phyloP scores from a whole-genome alignment of 1,140 invertebrate species.

The Dendroctonus ponderosae region DNA sequence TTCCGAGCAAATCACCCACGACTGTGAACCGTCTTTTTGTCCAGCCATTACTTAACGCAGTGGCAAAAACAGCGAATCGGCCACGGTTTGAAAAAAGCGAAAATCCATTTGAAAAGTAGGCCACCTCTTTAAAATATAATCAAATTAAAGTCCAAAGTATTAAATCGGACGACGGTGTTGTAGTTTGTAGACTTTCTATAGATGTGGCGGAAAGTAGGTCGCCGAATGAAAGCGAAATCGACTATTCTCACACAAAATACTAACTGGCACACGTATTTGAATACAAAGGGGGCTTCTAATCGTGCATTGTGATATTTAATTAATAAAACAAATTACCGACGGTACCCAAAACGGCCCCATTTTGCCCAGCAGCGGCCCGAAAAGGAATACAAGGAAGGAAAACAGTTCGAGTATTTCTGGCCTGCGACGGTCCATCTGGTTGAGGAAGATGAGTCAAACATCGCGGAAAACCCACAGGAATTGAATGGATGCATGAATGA shows the following conservation, averaged over 20 bases:
- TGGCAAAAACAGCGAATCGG: conserved; percentile 8
- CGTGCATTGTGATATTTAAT: conserved; percentile 17
- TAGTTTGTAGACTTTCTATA: conserved; percentile 41
- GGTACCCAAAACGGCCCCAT: no score
- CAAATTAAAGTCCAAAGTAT: conserved; percentile 32
- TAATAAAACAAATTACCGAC: background rate
- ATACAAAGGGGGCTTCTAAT: conserved; percentile 42
- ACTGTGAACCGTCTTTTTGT: no score
- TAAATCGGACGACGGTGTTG: conserved; percentile 14
- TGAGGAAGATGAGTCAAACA: no score
- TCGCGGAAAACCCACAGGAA: no score
- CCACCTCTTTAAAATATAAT: conserved; percentile 27
- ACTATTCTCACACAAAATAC: conserved; percentile 46
- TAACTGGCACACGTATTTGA: conserved; percentile 45
- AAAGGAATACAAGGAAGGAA: no score
- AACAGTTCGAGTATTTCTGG: no score
- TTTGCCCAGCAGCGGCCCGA: no score
- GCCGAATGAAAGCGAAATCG: conserved; percentile 50
- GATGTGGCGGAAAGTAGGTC: conserved; percentile 50
- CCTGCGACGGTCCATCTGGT: no score
- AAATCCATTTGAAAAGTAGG: conserved; percentile 20
- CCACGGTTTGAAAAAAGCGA: conserved; percentile 6
- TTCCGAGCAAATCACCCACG: no score
- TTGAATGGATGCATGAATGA: no score
- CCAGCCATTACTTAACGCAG: background rate